Base-by-base conservation (phyloP, 2,888 invertebrate species). In the Coecobrya sp. region DNA sequence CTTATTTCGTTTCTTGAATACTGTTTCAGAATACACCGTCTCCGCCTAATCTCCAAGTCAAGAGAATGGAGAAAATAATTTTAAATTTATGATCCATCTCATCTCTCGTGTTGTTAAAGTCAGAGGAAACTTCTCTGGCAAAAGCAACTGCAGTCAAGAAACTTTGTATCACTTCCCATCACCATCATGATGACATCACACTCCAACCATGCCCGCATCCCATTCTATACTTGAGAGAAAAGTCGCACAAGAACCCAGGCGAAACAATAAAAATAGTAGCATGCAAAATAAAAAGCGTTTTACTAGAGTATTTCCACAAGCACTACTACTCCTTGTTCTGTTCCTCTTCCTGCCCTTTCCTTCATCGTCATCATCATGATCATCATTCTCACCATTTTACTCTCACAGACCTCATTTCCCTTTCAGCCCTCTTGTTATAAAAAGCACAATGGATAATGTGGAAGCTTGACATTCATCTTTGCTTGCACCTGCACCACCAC, bases 41-140 rank as follows among this genome's bases (percentile, higher is more conserved):
- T 49, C 49, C 11, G 49, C 11, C 49, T 11, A 13, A 49, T 11
- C 11, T 49, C 5, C 10, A 1, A 3, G 49, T 13, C 7, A 49
- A 49, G 49, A 49, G 49, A 49, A 49, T 49, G 10, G 49, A 10
- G 13, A 22, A 62, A 84, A 84, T 84, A 84, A 84, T 84, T 84
- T 84, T 36, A 84, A 62, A 84, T 84, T 84, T 84, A 84, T 84
- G 84, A 42, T 30, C 84, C 62, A 84, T 81, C 81, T 25, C 19
- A 84, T 49, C 49, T 49, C 49, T 3, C 4, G 1, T 49, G 10
- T 49, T 13, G 10, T 49, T 13, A 49, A 49, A 49, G 49, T 1
- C 11, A 13, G 11, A 10, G 49, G 1, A 49, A 49, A 49, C 49
- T 49, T 49, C 49, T 49, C 10, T 42, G 1, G 49, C 49, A 49